Evolutionary conservation across 2,888 invertebrate genomes (phyloP).

Genomic region (Xestia rhomboidea): DNA sequence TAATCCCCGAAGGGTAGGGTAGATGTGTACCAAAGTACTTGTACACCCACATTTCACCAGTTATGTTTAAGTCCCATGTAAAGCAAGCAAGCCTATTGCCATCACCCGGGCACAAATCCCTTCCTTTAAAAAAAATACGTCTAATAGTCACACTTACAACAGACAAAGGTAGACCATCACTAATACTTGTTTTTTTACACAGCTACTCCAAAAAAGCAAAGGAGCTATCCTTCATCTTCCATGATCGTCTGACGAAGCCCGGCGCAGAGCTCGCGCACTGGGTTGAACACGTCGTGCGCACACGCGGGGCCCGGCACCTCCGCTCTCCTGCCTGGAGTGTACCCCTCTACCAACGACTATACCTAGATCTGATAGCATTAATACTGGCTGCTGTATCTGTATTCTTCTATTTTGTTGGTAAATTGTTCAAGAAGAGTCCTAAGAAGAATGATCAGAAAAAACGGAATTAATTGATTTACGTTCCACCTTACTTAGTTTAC

Average conservation of each 20-base stretch:
- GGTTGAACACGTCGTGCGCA: constrained; percentile 92
- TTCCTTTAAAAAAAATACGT: too few species aligned
- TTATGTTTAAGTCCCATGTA: too few species aligned
- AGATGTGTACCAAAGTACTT: too few species aligned
- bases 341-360: constrained; percentile 78
- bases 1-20: too few species aligned
- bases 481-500: not conserved
- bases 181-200: constrained; percentile 16
- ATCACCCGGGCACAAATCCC: too few species aligned
- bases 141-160: not conserved
- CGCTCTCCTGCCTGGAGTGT: constrained; percentile 73
- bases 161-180: not conserved
- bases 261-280: constrained; percentile 92
- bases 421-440: constrained; percentile 25
- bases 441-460: constrained; percentile 45
- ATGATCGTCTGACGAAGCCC: constrained; percentile 88
- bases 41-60: too few species aligned
- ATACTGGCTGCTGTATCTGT: constrained; percentile 33
- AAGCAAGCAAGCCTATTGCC: too few species aligned
- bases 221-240: constrained; percentile 72
- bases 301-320: constrained; percentile 89
- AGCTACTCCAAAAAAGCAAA: constrained; percentile 70
- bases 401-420: not conserved
- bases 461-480: constrained; percentile 26
- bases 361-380: constrained; percentile 69